phyloP scores from a whole-genome alignment of 2,113 vertebrate genomes.

The Erythrocercus mccallii region DNA sequence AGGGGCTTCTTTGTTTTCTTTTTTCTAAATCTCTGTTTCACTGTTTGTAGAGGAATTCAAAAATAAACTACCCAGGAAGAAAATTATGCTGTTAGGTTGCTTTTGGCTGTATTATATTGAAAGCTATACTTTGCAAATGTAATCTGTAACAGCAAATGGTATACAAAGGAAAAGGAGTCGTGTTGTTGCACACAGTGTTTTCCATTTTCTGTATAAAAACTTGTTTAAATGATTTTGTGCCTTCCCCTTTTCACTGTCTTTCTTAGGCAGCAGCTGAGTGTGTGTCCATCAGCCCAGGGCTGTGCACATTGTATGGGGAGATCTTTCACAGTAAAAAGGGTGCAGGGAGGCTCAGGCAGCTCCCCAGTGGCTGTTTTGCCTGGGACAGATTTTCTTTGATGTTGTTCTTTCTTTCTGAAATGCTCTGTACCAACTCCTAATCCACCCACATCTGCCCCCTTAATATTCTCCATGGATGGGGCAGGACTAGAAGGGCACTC shows the following conservation, averaged over 20 bases:
- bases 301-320: background rate
- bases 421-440: background rate
- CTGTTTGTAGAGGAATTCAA: background rate
- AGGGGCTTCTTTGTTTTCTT: background rate
- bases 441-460: background rate
- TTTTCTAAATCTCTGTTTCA: background rate
- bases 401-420: constrained; percentile 45
- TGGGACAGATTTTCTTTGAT: background rate
- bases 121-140: background rate
- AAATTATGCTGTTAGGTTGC: constrained; percentile 2
- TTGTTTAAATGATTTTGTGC: background rate
- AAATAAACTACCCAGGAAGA: constrained; percentile 12
- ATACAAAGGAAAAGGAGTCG: background rate
- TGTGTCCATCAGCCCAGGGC: background rate
- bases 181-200: background rate
- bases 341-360: background rate
- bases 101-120: background rate
- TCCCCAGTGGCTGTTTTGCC: background rate
- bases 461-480: background rate
- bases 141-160: background rate
- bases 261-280: background rate
- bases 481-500: background rate
- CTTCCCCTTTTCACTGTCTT: background rate
- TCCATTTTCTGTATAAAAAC: background rate
- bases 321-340: background rate